Evolutionary conservation across 2,113 vertebrate genomes (phyloP).

Genomic region (Dissostichus mawsoni): DNA sequence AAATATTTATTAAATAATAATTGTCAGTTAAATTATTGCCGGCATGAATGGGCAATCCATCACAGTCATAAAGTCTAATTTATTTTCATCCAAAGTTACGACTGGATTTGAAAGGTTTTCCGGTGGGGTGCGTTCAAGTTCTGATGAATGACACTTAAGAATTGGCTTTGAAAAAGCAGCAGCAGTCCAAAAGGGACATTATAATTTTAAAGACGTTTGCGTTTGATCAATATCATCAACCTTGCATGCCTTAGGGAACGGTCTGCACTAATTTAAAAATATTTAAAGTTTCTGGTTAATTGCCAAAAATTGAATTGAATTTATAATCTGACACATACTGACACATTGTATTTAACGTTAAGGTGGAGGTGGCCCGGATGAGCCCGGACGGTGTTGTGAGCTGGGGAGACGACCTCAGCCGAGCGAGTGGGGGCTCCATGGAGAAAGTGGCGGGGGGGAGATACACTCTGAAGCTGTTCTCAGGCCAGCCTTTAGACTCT

Average conservation of each 20-base stretch:
- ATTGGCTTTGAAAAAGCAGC: not conserved
- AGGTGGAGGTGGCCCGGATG: conserved; percentile 84
- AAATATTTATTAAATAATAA: not conserved
- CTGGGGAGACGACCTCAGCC: conserved; percentile 85
- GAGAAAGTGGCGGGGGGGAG: conserved; percentile 85
- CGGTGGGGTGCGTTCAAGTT: not conserved
- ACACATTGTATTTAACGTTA: not conserved
- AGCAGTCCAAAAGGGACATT: not conserved
- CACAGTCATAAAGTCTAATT: not conserved
- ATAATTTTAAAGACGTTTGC: not conserved
- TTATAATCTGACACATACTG: not conserved
- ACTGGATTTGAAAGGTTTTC: not conserved
- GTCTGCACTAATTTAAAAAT: not conserved
- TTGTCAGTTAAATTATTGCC: not conserved
- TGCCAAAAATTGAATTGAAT: not conserved
- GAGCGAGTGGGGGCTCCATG: conserved; percentile 82
- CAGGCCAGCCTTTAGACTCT: conserved; percentile 83
- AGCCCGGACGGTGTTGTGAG: conserved; percentile 83
- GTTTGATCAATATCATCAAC: not conserved
- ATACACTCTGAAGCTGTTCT: conserved; percentile 87
- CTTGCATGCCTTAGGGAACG: not conserved
- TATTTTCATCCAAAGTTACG: not conserved
- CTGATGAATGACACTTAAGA: conserved; percentile 5
- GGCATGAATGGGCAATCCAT: not conserved
- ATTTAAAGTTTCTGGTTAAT: not conserved